Evolutionary conservation across 92 coral and sea anemone genomes (phyloP), one percentile per base, ranked within the genome.

Genomic region (Umimayanthus kanabou): DNA sequence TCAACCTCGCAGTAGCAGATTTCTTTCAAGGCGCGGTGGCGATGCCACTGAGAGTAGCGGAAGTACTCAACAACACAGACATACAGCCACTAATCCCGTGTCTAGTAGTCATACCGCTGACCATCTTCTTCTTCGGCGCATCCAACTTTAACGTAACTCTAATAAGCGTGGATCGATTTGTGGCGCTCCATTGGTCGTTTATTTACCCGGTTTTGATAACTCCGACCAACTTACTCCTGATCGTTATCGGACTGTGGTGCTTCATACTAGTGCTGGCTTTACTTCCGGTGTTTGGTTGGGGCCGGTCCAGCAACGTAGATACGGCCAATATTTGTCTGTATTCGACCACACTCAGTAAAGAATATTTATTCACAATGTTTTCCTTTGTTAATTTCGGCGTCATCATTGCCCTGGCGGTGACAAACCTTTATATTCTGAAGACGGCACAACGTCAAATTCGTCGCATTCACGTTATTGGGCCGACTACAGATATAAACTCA

Each of bases 1-100:
- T 96, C 33, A 96, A 96, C 79, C 90, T 96, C 5, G 99, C 99
- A n/a, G 92, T 96, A 22, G 96, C 98, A 8, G 99, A 96, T 81
- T 92, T 95, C 83, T 90, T 95, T 70, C 99, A 93, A 90, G 98
- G 98, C 23, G 91, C 94, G 37, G 87, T 96, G 45, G 90, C 98
- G 50, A 95, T 95, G 91, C 99, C 99, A 39, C 88, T 96, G 30
- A 92, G 99, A 18, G 39, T 92, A 71, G 94, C 94, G 4, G 98
- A 91, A 81, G 94, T 92, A 67, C 94, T 96, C 58, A 94, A 96
- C 88, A 88, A 90, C 77, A 91, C 95, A n/a, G 93, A 83, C 49
- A 90, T 45, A 80, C 91, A 86, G 43, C 95, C 97, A 3, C 66
- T 96, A 25, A 87, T 96, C 40, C 98, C 98, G 11, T 96, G 98